phyloP scores from a whole-genome alignment of 1,140 invertebrate species.

The Drosophila sucinea region DNA sequence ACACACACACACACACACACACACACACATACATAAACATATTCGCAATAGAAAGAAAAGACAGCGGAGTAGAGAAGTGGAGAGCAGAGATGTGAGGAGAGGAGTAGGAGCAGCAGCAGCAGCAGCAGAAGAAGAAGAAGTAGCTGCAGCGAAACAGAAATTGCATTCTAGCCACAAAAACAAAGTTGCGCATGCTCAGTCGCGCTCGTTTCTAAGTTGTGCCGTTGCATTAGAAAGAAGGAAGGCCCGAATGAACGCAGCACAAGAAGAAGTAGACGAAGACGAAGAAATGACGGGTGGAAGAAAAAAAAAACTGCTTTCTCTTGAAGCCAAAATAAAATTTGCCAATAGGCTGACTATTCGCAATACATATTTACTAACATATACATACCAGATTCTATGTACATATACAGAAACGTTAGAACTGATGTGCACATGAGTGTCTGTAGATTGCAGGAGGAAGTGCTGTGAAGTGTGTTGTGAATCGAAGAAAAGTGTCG shows the following conservation, averaged over 20 bases:
- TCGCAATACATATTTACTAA: conserved; percentile 41
- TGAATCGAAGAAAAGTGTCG: conserved; percentile 2
- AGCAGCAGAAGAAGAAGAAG: neutral
- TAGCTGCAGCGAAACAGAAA: conserved; percentile 72
- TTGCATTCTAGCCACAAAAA: conserved; percentile 70
- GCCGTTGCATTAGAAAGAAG: conserved; percentile 57
- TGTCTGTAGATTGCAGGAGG: neutral
- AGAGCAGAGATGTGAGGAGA: neutral
- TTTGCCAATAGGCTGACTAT: conserved; percentile 52
- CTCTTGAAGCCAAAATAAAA: conserved; percentile 77
- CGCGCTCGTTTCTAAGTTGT: conserved; percentile 40
- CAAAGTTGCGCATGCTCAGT: conserved; percentile 73
- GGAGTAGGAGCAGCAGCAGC: neutral
- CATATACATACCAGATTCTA: neutral
- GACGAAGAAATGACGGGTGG: conserved; percentile 8
- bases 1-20: conserved; percentile 43
- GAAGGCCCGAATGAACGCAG: conserved; percentile 25
- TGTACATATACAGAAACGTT: neutral
- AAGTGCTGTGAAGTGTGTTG: neutral
- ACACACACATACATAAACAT: conserved; percentile 14
- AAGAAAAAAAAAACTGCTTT: conserved; percentile 71
- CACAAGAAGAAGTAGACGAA: neutral
- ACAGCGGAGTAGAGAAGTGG: neutral
- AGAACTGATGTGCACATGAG: neutral
- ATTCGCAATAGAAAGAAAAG: conserved; percentile 42